Evolutionary conservation across 2,797 vertebrate genomes (phyloP), one percentile per base, ranked within the genome.

Genomic region (Phrynocephalus guinanensis): DNA sequence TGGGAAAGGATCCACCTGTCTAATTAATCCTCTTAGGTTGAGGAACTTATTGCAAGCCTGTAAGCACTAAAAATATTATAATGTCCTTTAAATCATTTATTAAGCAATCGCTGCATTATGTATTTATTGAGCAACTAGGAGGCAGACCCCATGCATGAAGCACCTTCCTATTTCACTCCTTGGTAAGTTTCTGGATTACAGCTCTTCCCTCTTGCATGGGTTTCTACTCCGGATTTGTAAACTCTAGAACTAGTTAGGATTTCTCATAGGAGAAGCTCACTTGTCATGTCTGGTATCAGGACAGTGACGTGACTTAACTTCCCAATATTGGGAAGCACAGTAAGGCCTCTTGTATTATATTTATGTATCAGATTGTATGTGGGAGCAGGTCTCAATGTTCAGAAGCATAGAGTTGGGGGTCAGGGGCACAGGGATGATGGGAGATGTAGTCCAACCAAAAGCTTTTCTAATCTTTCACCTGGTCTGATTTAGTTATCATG

Each of bases 1-100:
- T 0, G 88, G 90, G 90, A 72, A 67, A 93, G 89, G 77, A 89
- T 79, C 79, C 81, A 44, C 88, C 91, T 73, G 90, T 90, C 84
- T 91, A 92, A 90, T 82, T 84, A 86, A 78, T 72, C 92, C 82
- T 83, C 82, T 83, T 79, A 30, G n/a, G 52, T 56, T 75, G 33
- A 80, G 33, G 78, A 85, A 93, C 68, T 68, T 90, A 80, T 85
- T 75, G 91, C 73, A 91, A 93, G 60, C 28, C 72, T 79, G 0
- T 33, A 85, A 91, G 86, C 26, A 44, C 87, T 90, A 87, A 83
- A 86, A 38, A 88, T 68, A 86, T 10, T 0, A 0, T 85, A 89
- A 86, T 75, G 71, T 28, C 87, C n/a, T 83, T 91, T 22, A 89
- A 91, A 84, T 83, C 72, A 86, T 89, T 87, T 90, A 92, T 94